Base-by-base conservation (phyloP, 2,797 vertebrate genomes). In the Parauchenoglanis punctatus region DNA sequence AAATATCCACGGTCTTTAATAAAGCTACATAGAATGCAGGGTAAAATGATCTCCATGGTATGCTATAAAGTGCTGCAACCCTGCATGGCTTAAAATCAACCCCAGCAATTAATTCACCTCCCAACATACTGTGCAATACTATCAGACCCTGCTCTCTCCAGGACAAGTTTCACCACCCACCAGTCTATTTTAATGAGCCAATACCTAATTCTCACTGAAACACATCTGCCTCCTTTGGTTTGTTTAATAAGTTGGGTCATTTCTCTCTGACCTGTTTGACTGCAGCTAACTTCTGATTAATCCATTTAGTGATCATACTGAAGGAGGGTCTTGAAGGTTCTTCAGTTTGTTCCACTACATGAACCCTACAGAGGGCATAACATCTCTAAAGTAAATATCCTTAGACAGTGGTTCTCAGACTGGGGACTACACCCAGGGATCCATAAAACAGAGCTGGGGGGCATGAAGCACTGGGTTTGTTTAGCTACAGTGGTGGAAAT, bases 181-280 rank as follows among this genome's bases (percentile, higher is more conserved):
- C 31, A 46, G n/a, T 15, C 12, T 44, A 4, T 44, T 25, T 61
- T 63, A n/a, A n/a, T 81, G n/a, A 78, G 28, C 17, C 52, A 44
- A 81, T 86, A 54, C 67, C 75, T 12, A 76, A 7, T 25, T 52
- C 46, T 76, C 12, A n/a, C 46, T 49, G 73, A 12, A 52, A 49
- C 52, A 75, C 46, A 23, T 44, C n/a, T 25, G 18, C 85, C 88
- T 87, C 78, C 49, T 80, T 88, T 83, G 68, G 90, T 78, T 56
- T 56, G 52, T 76, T 76, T 28, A 28, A 49, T 70, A 90, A 77
- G 81, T 88, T 87, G 70, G 83, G 89, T 84, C 40, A 68, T 82
- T 85, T 89, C 20, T 59, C 40, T 85, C 63, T 81, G 10, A 70
- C 70, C 68, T 81, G 76, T 31, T 76, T 91, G 89, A 93, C 80